phyloP scores from a whole-genome alignment of 1,140 invertebrate species.

The Metaphire vulgaris region DNA sequence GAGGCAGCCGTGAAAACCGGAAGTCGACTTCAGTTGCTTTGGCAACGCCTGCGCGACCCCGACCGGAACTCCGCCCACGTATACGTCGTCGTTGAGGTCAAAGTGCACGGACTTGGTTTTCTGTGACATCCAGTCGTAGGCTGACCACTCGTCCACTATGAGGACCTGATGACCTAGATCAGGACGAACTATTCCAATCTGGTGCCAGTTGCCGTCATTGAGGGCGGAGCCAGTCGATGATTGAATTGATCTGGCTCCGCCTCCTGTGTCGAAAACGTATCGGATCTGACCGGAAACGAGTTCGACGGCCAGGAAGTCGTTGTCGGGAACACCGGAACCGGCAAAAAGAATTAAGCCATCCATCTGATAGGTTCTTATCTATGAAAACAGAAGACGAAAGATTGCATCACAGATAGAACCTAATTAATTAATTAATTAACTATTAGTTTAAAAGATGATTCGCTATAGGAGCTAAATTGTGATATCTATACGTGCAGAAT shows the following conservation, averaged over 20 bases:
- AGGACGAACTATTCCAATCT: background rate
- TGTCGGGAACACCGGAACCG: conserved; percentile 17
- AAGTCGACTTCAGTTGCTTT: conserved; percentile 3
- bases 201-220: background rate
- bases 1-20: conserved; percentile 7
- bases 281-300: conserved; percentile 41
- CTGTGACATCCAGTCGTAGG: background rate
- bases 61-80: conserved; percentile 1
- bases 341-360: background rate
- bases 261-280: conserved; percentile 47
- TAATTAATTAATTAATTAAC: no score
- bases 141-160: background rate
- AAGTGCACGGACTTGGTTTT: conserved; percentile 4
- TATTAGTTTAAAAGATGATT: no score
- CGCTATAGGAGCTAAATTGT: no score
- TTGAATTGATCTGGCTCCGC: conserved; percentile 33
- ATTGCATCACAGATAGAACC: no score
- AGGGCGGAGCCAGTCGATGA: background rate
- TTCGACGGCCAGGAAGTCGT: conserved; percentile 48
- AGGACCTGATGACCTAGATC: background rate
- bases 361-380: background rate
- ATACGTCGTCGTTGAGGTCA: conserved; percentile 13
- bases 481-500: no score
- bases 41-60: background rate
- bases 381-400: no score